Percentiles rank a stretch among this genome's conserved stretches.
phyloP scores from a whole-genome alignment of 2,888 invertebrate species.

The Conops quadrifasciatus region DNA sequence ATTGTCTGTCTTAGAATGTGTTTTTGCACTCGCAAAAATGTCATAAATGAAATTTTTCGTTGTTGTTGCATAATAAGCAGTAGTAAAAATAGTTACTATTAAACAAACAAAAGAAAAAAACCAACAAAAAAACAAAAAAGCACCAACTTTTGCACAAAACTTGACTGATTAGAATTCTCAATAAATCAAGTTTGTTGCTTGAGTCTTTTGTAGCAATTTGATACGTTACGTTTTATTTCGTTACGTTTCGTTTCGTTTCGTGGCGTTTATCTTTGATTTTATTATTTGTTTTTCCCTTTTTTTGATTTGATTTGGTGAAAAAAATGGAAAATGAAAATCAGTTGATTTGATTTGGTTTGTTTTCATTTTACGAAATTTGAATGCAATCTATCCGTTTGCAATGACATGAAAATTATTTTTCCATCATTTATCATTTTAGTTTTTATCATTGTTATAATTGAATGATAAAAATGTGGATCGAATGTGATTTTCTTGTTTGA shows the following conservation, averaged over 20 bases:
- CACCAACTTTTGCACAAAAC: neutral
- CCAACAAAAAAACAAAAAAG: neutral
- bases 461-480: too few relatives aligned
- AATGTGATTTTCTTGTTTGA: too few relatives aligned
- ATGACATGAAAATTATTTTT: constrained; percentile 11
- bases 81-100: neutral
- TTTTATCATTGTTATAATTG: too few relatives aligned
- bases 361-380: neutral
- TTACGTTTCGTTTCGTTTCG: constrained; percentile 5
- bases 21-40: constrained; percentile 8
- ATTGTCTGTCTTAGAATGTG: constrained; percentile 9
- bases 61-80: constrained; percentile 17
- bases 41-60: constrained; percentile 14
- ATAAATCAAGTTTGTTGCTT: constrained; percentile 30
- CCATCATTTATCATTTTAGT: neutral
- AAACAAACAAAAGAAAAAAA: neutral
- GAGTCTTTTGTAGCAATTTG: constrained; percentile 13
- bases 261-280: too few relatives aligned
- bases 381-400: neutral
- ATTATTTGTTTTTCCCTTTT: too few relatives aligned
- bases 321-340: too few relatives aligned
- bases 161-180: constrained; percentile 13
- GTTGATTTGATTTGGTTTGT: neutral
- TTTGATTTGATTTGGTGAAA: too few relatives aligned
- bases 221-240: too few relatives aligned